Conservation (phyloP, 2,888 invertebrate species). For the Calameuta filiformis region DNA sequence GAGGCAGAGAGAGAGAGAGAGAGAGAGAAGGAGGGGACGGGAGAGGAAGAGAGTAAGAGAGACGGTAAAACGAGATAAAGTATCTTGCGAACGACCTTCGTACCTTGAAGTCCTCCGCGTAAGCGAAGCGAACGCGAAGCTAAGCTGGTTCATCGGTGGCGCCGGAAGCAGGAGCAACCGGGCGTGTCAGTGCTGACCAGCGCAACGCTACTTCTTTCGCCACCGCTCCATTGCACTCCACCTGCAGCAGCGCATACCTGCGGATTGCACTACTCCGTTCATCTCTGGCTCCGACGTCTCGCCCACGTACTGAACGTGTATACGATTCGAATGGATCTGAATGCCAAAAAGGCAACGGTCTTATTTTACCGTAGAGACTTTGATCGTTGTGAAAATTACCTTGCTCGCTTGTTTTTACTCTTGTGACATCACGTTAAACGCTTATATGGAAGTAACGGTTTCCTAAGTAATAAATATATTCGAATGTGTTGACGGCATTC, state of each 20-base stretch:
- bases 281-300: conserved; percentile 43
- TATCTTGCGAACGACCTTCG: neutral
- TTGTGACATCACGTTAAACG: neutral
- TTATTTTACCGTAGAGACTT: neutral
- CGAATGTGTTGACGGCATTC: neutral
- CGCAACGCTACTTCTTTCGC: conserved; percentile 56
- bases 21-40: neutral
- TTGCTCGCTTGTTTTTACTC: neutral
- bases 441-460: neutral
- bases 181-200: conserved; percentile 62
- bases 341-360: neutral
- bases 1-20: neutral
- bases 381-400: neutral
- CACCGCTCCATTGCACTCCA: conserved; percentile 31
- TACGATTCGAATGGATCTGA: neutral
- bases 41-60: neutral
- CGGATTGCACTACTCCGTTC: conserved; percentile 10
- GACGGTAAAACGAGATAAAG: neutral
- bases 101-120: neutral
- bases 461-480: neutral
- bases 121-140: conserved; percentile 5
- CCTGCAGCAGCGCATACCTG: conserved; percentile 16
- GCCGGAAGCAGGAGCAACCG: conserved; percentile 55
- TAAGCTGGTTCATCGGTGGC: conserved; percentile 40
- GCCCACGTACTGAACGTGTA: conserved; percentile 38